A percentile compares a stretch with the other conserved stretches of the same genome.
Conservation (phyloP, 1,140 invertebrate species). For the Glossosoma conforme region DNA sequence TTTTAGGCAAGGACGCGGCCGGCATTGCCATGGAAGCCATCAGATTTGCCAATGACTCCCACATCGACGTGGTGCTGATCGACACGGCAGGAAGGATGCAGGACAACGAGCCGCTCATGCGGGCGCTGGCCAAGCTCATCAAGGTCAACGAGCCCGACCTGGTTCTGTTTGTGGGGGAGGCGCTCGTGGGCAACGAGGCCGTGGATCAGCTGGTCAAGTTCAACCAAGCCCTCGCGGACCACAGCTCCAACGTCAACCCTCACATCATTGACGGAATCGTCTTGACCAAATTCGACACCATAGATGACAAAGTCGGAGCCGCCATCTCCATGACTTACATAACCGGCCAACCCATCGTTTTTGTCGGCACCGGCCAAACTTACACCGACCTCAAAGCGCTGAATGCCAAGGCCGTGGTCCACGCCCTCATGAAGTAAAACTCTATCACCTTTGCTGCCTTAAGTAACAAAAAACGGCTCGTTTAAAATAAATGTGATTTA, state of each 20-base stretch:
- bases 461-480: too few species aligned
- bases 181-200: conserved; percentile 98
- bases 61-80: conserved; percentile 88
- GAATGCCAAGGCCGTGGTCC: conserved; percentile 95
- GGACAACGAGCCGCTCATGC: conserved; percentile 98
- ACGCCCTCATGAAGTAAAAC: conserved; percentile 88
- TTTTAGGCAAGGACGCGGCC: conserved; percentile 91
- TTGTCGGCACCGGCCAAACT: conserved; percentile 98
- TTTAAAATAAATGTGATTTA: too few species aligned
- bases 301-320: conserved; percentile 99
- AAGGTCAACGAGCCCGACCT: conserved; percentile 93
- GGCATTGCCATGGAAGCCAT: conserved; percentile 98
- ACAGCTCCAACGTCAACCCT: conserved; percentile 74
- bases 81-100: conserved; percentile 99
- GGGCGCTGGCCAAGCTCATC: conserved; percentile 88
- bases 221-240: conserved; percentile 92
- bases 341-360: conserved; percentile 98
- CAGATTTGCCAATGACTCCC: conserved; percentile 73
- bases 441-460: conserved; percentile 12
- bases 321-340: conserved; percentile 99
- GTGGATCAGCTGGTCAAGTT: conserved; percentile 99
- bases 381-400: conserved; percentile 96
- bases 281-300: conserved; percentile 98
- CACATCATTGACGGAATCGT: conserved; percentile 97
- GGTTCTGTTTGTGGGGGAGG: conserved; percentile 98